Evolutionary conservation across 2,113 vertebrate species (phyloP), one percentile per base, ranked within the genome.

Genomic region (Stictonetta naevosa): DNA sequence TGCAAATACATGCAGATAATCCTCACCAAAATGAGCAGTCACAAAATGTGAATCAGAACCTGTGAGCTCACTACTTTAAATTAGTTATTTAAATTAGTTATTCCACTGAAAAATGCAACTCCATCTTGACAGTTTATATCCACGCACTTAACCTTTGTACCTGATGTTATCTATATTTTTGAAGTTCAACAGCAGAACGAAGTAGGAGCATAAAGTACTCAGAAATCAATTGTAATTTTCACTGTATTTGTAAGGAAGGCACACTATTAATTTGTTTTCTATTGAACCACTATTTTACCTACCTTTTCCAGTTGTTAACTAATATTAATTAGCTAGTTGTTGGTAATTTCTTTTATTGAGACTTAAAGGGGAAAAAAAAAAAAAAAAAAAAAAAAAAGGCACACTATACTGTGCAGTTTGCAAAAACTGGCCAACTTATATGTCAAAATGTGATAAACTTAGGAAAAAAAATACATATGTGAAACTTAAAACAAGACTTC

Each of bases 1-100:
- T 64, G 46, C 11, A 96, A 92, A 84, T 81, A 38, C 90, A 75
- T 21, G 13, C 29, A 83, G 68, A 94, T 91, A 93, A 97, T 78
- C 79, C 56, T 75, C 38, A 88, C 1, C 6, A 40, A 88, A 85
- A 76, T 8, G 31, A 71, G 29, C 10, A 90, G 46, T 68, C 85
- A 55, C 15, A 74, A 36, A 83, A 59, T 4, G 11, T 83, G 56
- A 86, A 63, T 53, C 44, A 34, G 6, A 91, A 34, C 34, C 56
- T 56, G 44, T 25, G 17, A 83, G 12, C 31, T 74, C 74, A 34
- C 46, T 60, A 34, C 48, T 71, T 50, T 46, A 29, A 79, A 82
- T 59, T 53, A 59, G 40, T 42, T 71, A 20, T 56, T 92, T 46
- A 29, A 79, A 82, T 59, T 53, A 59, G 40, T 42, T 71, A 20